Percentiles rank a stretch among this genome's conserved stretches.
phyloP scores from a whole-genome alignment of 2,888 invertebrate species.

The Meandrusa payeni region DNA sequence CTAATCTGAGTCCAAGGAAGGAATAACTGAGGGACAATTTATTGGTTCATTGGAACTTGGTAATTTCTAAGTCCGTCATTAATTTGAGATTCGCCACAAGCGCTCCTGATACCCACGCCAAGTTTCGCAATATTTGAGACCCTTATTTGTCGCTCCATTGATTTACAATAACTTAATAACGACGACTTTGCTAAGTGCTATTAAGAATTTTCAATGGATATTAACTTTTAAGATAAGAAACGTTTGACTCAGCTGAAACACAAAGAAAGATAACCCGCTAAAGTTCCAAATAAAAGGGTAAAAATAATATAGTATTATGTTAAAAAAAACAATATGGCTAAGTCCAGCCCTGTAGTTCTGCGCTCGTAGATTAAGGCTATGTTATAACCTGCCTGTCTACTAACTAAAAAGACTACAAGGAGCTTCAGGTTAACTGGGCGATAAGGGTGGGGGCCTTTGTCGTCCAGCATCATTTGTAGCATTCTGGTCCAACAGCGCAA shows the following conservation, averaged over 20 bases:
- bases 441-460: too few species aligned
- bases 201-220: conserved; percentile 24
- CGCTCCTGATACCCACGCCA: conserved; percentile 34
- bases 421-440: too few species aligned
- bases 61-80: conserved; percentile 60
- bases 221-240: conserved; percentile 25
- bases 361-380: too few species aligned
- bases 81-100: conserved; percentile 55
- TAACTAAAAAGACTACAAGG: too few species aligned
- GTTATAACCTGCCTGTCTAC: too few species aligned
- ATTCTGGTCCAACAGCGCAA: too few species aligned
- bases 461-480: too few species aligned
- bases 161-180: conserved; percentile 50
- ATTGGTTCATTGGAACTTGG: conserved; percentile 53
- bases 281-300: background rate
- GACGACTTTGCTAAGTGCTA: conserved; percentile 27
- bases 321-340: too few species aligned
- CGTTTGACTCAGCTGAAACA: conserved; percentile 27
- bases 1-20: conserved; percentile 40
- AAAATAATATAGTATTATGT: too few species aligned
- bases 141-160: conserved; percentile 57
- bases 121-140: conserved; percentile 58
- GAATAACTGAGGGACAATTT: conserved; percentile 44
- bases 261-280: conserved; percentile 12
- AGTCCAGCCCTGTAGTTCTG: too few species aligned